phyloP scores from a whole-genome alignment of 1,140 invertebrate genomes.

The Orius insidiosus region DNA sequence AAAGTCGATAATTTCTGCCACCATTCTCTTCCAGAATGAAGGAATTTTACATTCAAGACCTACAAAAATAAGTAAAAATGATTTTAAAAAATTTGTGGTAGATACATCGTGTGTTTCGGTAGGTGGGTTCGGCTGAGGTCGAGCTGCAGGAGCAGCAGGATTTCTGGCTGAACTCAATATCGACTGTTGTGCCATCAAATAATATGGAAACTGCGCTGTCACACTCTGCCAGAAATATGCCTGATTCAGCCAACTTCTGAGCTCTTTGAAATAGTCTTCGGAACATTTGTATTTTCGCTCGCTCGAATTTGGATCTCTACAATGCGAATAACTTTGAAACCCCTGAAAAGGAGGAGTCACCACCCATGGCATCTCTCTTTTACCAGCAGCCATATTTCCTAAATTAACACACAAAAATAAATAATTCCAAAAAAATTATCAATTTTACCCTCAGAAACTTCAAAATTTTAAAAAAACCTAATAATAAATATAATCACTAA shows the following conservation, averaged over 20 bases:
- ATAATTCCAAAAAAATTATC: too few relatives aligned
- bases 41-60: constrained; percentile 60
- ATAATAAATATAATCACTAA: too few relatives aligned
- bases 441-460: too few relatives aligned
- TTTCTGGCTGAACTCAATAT: neutral
- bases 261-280: constrained; percentile 29
- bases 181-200: constrained; percentile 27
- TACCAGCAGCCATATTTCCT: too few relatives aligned
- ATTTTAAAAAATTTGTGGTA: constrained; percentile 2
- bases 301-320: too few relatives aligned
- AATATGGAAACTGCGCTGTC: constrained; percentile 30
- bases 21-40: constrained; percentile 65
- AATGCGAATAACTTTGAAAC: too few relatives aligned
- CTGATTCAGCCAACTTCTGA: constrained; percentile 33
- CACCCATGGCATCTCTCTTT: too few relatives aligned
- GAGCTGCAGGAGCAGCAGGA: neutral
- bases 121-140: neutral
- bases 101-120: too few relatives aligned
- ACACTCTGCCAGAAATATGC: constrained; percentile 32
- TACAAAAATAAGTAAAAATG: constrained; percentile 24
- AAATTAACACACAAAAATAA: too few relatives aligned
- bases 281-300: neutral
- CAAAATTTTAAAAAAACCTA: too few relatives aligned
- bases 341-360: too few relatives aligned
- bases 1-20: constrained; percentile 74